phyloP scores from a whole-genome alignment of 2,888 invertebrate genomes.

The Pelosia muscerda region DNA sequence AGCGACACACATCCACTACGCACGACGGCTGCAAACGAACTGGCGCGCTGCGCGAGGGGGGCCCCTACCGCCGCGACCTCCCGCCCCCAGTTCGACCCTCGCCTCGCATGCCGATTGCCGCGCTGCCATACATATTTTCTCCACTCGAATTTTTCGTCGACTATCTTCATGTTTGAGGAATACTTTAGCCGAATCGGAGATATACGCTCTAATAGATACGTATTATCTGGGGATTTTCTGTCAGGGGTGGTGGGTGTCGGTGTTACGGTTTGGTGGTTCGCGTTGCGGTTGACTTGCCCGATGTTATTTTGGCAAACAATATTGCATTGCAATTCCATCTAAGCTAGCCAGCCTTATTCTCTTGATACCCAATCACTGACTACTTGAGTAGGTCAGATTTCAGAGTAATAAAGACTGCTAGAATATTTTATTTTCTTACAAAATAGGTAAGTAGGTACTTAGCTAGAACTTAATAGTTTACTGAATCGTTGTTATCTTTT shows the following conservation, averaged over 20 bases:
- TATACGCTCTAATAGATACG: constrained; percentile 85
- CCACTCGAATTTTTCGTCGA: constrained; percentile 86
- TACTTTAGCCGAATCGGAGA: constrained; percentile 84
- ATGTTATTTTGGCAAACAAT: constrained; percentile 68
- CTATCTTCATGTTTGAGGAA: constrained; percentile 86
- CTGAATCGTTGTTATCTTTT: background rate
- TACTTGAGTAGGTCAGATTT: constrained; percentile 43
- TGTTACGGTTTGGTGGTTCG: constrained; percentile 62
- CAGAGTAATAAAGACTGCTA: constrained; percentile 41
- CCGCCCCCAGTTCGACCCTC: constrained; percentile 69
- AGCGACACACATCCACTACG: constrained; percentile 60
- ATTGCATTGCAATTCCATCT: constrained; percentile 64
- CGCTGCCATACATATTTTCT: constrained; percentile 84
- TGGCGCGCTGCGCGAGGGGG: constrained; percentile 66
- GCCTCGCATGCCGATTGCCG: constrained; percentile 77
- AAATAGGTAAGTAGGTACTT: background rate
- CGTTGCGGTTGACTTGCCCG: constrained; percentile 64
- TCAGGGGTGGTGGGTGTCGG: constrained; percentile 68
- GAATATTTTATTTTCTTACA: background rate
- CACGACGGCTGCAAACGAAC: constrained; percentile 72
- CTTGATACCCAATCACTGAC: constrained; percentile 38
- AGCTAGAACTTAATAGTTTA: background rate
- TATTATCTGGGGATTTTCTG: constrained; percentile 81
- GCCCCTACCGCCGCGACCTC: constrained; percentile 61
- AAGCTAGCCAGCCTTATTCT: constrained; percentile 38